A percentile compares a stretch with the other conserved stretches of the same genome.
Evolutionary conservation across 2,113 vertebrate species (phyloP).

Genomic region (Embiotoca jacksoni): DNA sequence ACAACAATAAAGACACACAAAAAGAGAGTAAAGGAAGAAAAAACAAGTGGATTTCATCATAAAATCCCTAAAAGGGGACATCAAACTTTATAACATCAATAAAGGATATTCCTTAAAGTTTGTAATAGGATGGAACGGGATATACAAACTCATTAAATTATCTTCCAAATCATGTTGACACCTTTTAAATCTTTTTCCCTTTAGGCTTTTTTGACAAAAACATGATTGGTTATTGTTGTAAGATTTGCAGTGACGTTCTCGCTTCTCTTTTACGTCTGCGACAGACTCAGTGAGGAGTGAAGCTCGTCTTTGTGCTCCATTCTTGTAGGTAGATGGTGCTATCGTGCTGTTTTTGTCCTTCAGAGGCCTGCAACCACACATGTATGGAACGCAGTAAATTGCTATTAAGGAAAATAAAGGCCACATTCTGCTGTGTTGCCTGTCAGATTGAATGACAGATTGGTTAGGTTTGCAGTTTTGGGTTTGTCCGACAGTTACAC

Average conservation of each 20-base stretch:
- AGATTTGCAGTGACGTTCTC: too few relatives aligned
- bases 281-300: not conserved
- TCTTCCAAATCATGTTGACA: not conserved
- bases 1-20: too few relatives aligned
- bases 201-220: too few relatives aligned
- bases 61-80: too few relatives aligned
- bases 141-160: not conserved
- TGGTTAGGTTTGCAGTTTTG: not conserved
- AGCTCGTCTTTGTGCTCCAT: not conserved
- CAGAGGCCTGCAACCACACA: conserved; percentile 31
- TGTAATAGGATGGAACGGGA: too few relatives aligned
- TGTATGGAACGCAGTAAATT: conserved; percentile 50
- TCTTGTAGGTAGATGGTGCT: conserved; percentile 57
- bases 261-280: not conserved
- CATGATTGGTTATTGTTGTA: too few relatives aligned
- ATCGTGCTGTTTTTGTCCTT: conserved; percentile 32
- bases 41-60: too few relatives aligned
- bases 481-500: not conserved
- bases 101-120: too few relatives aligned
- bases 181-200: not conserved
- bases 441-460: conserved; percentile 30
- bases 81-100: too few relatives aligned
- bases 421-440: conserved; percentile 23
- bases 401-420: conserved; percentile 42
- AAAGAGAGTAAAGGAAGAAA: too few relatives aligned